Conservation (phyloP, 2,888 invertebrate genomes). For the Toxonevra muliebris region DNA sequence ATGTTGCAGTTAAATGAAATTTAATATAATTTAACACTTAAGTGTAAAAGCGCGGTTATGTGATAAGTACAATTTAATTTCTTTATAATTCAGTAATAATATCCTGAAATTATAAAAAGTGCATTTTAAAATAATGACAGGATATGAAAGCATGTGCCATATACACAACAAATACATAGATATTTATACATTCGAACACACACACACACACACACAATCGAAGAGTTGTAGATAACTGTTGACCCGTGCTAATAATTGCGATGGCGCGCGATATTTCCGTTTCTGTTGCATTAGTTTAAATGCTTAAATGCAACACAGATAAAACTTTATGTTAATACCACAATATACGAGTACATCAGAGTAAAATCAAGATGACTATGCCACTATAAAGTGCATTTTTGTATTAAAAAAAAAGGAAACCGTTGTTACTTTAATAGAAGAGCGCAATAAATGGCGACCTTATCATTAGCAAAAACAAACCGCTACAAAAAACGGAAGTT, state of each 20-base stretch:
- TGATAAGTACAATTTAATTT: conserved; percentile 15
- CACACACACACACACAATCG: no score
- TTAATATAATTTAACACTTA: no score
- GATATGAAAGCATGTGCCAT: conserved; percentile 24
- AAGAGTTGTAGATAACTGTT: not conserved
- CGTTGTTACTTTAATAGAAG: not conserved
- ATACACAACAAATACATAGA: not conserved
- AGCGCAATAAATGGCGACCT: not conserved
- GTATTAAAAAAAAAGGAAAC: not conserved
- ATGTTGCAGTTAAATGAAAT: no score
- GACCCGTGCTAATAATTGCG: conserved; percentile 14
- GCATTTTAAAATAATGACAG: conserved; percentile 16
- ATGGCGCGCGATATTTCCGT: not conserved
- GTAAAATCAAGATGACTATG: not conserved
- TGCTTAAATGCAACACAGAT: no score
- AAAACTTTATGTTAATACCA: no score
- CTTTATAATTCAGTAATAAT: conserved; percentile 26
- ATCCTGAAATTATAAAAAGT: conserved; percentile 28
- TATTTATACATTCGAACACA: not conserved
- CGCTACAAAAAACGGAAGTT: conserved; percentile 1
- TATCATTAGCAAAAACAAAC: not conserved
- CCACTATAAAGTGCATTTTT: not conserved
- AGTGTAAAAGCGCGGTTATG: conserved; percentile 19
- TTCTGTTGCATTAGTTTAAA: not conserved
- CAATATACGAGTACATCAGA: no score